Evolutionary conservation across 2,113 vertebrate species (phyloP), one percentile per base, ranked within the genome.

Genomic region (zebrafish (Danio rerio)): DNA sequence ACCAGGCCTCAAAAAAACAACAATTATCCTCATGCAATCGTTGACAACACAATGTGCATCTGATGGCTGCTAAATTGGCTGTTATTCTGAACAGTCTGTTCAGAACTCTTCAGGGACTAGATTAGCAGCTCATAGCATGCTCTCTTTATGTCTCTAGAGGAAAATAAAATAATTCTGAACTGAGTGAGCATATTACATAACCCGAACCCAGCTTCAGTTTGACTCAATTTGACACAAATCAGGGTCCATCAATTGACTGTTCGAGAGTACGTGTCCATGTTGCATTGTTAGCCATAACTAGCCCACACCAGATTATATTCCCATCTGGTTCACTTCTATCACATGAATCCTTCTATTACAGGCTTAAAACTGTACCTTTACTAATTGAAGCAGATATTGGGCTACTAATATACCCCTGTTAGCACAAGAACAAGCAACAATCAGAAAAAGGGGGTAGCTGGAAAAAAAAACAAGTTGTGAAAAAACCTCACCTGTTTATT

Each of bases 101-200:
- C 62, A 4, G 42, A 62, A 20, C 59, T 53, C 55, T 12, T 65
- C 18, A 73, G 56, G 68, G 43, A 58, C 56, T 8, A 53, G 52
- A 53, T 12, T 31, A 13, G 21, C 56, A 18, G 5, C 52, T 13
- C 5, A 47, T 18, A 12, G 42, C 16, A 16, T 72, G 71, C 55
- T 52, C 47, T 47, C 50, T 70, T 42, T 72, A 49, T 74, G 9
- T 70, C n/a, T 11, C 70, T 66, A 40, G 16, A 50, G n/a, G 52
- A 80, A 56, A n/a, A n/a, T 13, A 81, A 76, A 81, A 70, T 40
- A 79, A 52, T 50, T 52, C 16, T 66, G 20, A 76, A 63, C 11
- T 16, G 49, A 80, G 9, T 15, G 75, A 84, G 80, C 18, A 84
- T 53, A 52, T 80, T 76, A 16, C 59, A 71, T 72, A 43, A 45